Conservation (phyloP, 2,113 vertebrate species). For the Lynx canadensis region DNA sequence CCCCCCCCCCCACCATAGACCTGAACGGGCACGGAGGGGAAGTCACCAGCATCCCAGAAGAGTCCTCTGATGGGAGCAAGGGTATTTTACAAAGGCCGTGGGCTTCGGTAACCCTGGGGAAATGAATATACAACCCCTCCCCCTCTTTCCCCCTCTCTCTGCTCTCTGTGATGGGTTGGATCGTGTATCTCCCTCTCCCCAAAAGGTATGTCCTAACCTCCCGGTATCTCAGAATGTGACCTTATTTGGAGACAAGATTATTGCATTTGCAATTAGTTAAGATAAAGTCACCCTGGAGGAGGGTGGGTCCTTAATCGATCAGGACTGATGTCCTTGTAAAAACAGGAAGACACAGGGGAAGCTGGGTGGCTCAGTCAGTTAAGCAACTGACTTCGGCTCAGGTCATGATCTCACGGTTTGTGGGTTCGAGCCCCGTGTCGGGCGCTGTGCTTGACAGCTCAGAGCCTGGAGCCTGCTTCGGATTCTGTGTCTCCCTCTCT, state of each 20-base stretch:
- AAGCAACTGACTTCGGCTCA: too few species aligned
- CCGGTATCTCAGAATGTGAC: not conserved
- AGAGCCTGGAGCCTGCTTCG: too few species aligned
- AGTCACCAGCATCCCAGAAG: not conserved
- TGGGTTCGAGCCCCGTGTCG: too few species aligned
- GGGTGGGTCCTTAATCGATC: not conserved
- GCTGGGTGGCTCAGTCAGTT: too few species aligned
- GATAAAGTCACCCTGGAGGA: not conserved
- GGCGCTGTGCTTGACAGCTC: too few species aligned
- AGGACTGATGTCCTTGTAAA: not conserved
- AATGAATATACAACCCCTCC: not conserved
- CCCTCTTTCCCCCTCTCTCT: not conserved
- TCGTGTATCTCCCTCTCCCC: not conserved
- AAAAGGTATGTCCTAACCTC: not conserved
- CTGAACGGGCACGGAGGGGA: not conserved
- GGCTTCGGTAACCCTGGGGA: not conserved
- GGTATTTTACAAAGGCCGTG: not conserved
- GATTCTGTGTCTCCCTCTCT: too few species aligned
- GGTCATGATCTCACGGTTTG: too few species aligned
- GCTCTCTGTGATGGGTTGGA: not conserved
- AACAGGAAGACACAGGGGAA: too few species aligned
- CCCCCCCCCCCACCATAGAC: fast-evolving
- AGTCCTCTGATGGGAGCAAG: fast-evolving
- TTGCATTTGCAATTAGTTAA: not conserved
- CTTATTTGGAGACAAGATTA: not conserved